Evolutionary conservation across 2,113 vertebrate species (phyloP), one percentile per base, ranked within the genome.

Genomic region (Mustela nigripes): DNA sequence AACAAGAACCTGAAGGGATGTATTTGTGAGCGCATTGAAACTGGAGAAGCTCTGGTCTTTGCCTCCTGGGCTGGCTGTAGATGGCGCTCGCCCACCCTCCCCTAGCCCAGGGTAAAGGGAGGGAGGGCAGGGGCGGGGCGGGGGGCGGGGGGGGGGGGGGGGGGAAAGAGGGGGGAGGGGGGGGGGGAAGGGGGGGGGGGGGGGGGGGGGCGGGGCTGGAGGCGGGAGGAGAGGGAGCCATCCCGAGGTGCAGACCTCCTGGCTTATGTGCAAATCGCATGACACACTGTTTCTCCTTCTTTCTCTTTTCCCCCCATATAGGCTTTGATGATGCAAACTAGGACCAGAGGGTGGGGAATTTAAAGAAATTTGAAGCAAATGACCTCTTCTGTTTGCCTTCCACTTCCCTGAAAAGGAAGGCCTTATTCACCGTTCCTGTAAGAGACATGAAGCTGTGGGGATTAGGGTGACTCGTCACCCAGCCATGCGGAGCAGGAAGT

Each of bases 121-220:
- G 22, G 24, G 48, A 9, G 15, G 36, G 0, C 12, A 16, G 19
- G 45, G 0, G 31, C 15, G 4, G 22, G 11, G 1, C 7, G 15
- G 21, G 4, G 22, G 11, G 1, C 7, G 15, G 15, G 5, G 21
- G 7, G 11, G 1, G 4, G 36, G 1, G 1, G 8, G 45, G 45
- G 6, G 7, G 8, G 1, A 5, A 45, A 39, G 9, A 21, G 33
- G n/a, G 53, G 26, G 18, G 58, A 4, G 31, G 39, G 2, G 19
- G 15, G 4, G 33, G 45, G 5, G 5, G 36, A 69, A 4, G 8
- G 0, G 21, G 85, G n/a, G 36, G 36, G 85, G 22, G 4, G 7
- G 9, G 26, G 31, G 28, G 58, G 36, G 28, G 31, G 7, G 33
- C 4, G 26, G 33, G 8, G 26, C 12, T 16, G 11, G 22, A 58